Percentiles rank a stretch among this genome's conserved stretches.
phyloP scores from a whole-genome alignment of 2,113 vertebrate species.

The Heliornis fulica region DNA sequence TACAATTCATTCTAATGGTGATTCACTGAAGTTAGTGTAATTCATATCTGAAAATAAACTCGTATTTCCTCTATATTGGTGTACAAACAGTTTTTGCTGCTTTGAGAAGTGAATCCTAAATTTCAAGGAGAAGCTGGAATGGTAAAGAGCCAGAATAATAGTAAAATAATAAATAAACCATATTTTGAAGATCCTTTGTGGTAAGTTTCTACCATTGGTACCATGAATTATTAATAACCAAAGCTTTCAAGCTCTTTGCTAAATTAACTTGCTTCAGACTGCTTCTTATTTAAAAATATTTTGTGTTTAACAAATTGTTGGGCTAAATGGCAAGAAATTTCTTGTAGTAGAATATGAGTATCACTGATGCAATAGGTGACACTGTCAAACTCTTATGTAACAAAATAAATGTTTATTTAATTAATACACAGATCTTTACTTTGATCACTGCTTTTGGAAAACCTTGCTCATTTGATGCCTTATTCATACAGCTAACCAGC shows the following conservation, averaged over 20 bases:
- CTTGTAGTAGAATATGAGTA: neutral
- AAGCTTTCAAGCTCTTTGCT: neutral
- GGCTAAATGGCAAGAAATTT: neutral
- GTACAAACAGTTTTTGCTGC: neutral
- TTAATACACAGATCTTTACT: neutral
- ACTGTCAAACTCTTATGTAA: neutral
- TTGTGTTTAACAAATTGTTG: neutral
- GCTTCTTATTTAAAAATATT: neutral
- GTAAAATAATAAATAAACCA: neutral
- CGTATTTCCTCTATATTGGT: neutral
- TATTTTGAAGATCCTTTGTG: neutral
- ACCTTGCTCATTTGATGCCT: neutral
- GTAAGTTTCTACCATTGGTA: neutral
- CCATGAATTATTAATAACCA: neutral
- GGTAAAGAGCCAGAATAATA: neutral
- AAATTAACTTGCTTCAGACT: neutral
- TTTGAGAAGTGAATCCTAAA: neutral
- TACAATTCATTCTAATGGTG: neutral
- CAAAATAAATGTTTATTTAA: neutral
- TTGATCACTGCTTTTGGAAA: neutral
- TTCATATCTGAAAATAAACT: neutral
- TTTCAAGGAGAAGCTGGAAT: neutral
- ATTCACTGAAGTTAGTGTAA: neutral
- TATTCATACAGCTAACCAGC: neutral
- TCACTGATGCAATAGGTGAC: neutral